Conservation (phyloP, 2,888 invertebrate species). For the Nomada ferruginata region DNA sequence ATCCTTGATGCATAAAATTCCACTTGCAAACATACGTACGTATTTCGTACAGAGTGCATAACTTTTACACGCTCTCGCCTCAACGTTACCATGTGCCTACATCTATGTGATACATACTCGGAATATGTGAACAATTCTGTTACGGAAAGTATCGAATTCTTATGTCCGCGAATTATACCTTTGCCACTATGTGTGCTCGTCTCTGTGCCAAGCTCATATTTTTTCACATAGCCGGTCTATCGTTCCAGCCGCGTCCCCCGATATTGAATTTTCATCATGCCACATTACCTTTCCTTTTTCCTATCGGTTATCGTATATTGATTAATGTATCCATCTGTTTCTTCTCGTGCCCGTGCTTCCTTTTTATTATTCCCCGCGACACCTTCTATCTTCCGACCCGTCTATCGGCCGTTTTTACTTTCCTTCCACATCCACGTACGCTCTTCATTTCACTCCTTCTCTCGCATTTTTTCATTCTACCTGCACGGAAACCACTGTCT, state of each 20-base stretch:
- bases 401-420: constrained; percentile 18
- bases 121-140: too few relatives aligned
- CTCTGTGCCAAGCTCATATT: not conserved
- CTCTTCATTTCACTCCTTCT: not conserved
- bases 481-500: constrained; percentile 29
- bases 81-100: not conserved
- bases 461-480: constrained; percentile 32
- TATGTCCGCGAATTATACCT: not conserved
- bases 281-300: constrained; percentile 40
- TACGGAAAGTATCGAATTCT: constrained; percentile 1
- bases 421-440: not conserved
- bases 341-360: constrained; percentile 37
- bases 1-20: constrained; percentile 51
- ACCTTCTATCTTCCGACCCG: constrained; percentile 7
- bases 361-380: constrained; percentile 42
- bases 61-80: not conserved
- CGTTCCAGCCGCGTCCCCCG: constrained; percentile 20
- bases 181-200: constrained; percentile 34
- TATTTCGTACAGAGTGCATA: not conserved
- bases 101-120: too few relatives aligned
- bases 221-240: constrained; percentile 3
- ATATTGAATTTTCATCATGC: constrained; percentile 62
- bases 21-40: constrained; percentile 39
- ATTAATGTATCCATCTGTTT: constrained; percentile 58
- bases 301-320: constrained; percentile 43